Base-by-base conservation (phyloP, 2,113 vertebrate species). In the Sapayoa aenigma region DNA sequence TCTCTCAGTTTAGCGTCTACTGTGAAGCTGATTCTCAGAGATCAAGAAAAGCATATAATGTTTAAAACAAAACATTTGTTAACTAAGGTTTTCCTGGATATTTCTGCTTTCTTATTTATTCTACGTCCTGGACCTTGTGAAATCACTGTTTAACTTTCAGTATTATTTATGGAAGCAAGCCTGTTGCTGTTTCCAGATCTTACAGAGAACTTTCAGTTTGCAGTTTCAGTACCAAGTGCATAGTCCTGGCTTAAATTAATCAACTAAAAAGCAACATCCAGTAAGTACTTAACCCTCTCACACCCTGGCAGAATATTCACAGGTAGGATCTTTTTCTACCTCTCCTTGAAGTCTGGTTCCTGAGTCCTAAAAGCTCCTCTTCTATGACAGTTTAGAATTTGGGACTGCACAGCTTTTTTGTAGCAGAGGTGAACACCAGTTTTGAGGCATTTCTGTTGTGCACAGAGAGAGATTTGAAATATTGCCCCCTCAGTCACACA, bases 91-190 rank as follows among this genome's bases (percentile, higher is more conserved):
- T 96, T 96, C 95, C 83, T 95, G 80, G 73, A 84, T 93, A 93
- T 92, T 95, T 96, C 79, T 94, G 93, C 90, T 95, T 97, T 96
- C 62, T 96, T 97, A 96, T 96, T 97, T 96, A 92, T 88, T 82
- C 53, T 92, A 41, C 13, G 90, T 89, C 91, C 92, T 96, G 69
- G 86, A 93, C 88, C 80, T 89, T 95, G 80, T 93, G 77, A 96
- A 96, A 94, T 86, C 88, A 82, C 86, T 96, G 95, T 95, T 93
- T 96, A 92, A 95, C 86, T 94, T 97, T 69, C 94, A 94, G 53
- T 96, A 65, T 96, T 97, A 96, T 96, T 97, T 95, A 96, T 96
- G 96, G 95, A 97, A 96, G 69, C 44, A 85, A 95, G 92, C 90
- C 95, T 89, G 77, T 79, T 89, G 58, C 83, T 66, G 49, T 91